Percentiles rank a stretch among this genome's conserved stretches.
Conservation (phyloP, 2,113 vertebrate genomes). For the Lipotes vexillifer region DNA sequence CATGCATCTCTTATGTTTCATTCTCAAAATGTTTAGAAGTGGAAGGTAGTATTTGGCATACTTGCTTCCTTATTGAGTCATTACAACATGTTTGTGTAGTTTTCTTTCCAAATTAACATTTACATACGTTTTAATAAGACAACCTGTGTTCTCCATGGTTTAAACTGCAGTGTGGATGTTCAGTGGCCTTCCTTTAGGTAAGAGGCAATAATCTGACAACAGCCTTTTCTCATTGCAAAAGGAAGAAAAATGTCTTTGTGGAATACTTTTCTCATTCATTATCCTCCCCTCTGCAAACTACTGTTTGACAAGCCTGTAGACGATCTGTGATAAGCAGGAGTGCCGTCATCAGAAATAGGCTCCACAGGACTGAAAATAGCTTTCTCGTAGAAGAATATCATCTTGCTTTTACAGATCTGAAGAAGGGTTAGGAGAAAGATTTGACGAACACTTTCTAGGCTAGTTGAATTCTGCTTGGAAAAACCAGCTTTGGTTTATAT, state of each 20-base stretch:
- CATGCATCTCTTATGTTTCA: neutral
- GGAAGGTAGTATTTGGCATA: neutral
- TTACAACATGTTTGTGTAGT: neutral
- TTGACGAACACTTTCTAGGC: constrained; percentile 2
- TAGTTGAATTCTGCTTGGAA: neutral
- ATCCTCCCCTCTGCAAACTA: constrained; percentile 64
- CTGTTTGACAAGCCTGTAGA: constrained; percentile 56
- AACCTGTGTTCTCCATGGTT: neutral
- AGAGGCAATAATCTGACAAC: constrained; percentile 48
- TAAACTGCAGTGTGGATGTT: neutral
- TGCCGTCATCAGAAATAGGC: constrained; percentile 57
- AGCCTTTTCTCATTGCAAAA: constrained; percentile 61
- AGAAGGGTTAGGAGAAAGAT: neutral
- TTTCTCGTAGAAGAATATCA: constrained; percentile 69
- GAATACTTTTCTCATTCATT: neutral
- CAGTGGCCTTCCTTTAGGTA: neutral
- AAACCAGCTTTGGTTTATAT: constrained; percentile 61
- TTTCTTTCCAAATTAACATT: constrained; percentile 2
- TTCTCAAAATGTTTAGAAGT: neutral
- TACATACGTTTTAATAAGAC: neutral
- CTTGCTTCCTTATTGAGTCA: neutral
- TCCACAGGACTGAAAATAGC: constrained; percentile 64
- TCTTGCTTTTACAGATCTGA: constrained; percentile 54
- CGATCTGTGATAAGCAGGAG: constrained; percentile 56
- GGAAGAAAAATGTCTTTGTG: constrained; percentile 61